Evolutionary conservation across 1,140 invertebrate genomes (phyloP).

Genomic region (Sitobion miscanthi): DNA sequence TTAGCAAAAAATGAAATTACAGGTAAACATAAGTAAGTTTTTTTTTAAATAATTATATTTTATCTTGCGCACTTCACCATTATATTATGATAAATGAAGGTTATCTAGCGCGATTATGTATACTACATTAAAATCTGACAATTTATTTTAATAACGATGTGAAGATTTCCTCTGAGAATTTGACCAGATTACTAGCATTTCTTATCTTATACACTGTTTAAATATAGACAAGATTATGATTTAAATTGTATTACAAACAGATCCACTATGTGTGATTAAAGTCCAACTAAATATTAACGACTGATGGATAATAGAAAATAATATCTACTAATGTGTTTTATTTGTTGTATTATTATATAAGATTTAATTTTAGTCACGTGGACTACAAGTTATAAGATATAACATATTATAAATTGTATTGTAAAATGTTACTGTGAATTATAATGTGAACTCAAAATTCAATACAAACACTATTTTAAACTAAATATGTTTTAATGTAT

Average conservation of each 20-base stretch:
- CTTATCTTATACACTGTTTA: conserved; percentile 51
- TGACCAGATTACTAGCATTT: conserved; percentile 51
- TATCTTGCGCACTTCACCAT: conserved; percentile 36
- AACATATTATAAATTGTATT: not conserved
- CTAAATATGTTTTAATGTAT: not conserved
- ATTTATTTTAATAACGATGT: conserved; percentile 52
- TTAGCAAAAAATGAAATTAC: conserved; percentile 43
- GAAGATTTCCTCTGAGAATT: conserved; percentile 55
- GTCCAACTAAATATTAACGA: conserved; percentile 52
- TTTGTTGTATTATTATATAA: conserved; percentile 21
- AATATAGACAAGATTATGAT: conserved; percentile 55
- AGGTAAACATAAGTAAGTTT: conserved; percentile 55
- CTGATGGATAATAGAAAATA: conserved; percentile 46
- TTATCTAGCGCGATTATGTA: conserved; percentile 54
- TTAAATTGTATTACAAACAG: conserved; percentile 50
- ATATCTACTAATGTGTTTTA: conserved; percentile 46
- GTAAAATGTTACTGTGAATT: not conserved
- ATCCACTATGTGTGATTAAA: conserved; percentile 54
- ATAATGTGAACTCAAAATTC: not conserved
- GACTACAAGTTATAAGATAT: conserved; percentile 32
- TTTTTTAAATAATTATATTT: conserved; percentile 25
- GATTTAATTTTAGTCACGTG: conserved; percentile 33
- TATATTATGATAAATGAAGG: conserved; percentile 55
- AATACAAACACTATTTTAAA: not conserved
- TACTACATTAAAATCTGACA: conserved; percentile 46